phyloP scores from a whole-genome alignment of 2,113 vertebrate genomes.

The Tupaia tana region DNA sequence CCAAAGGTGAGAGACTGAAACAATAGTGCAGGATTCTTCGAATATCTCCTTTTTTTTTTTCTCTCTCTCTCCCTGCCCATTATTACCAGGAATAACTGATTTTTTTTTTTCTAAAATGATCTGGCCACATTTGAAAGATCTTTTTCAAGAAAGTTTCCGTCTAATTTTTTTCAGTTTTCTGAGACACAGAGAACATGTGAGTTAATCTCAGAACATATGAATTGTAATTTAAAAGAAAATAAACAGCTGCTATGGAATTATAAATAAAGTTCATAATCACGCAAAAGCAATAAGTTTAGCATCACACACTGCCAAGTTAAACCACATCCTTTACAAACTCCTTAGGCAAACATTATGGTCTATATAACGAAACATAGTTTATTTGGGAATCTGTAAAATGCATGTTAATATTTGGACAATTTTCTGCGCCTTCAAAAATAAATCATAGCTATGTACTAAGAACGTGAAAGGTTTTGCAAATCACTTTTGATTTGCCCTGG shows the following conservation, averaged over 20 bases:
- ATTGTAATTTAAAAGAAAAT: conserved; percentile 64
- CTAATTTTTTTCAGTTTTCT: conserved; percentile 33
- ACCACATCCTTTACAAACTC: conserved; percentile 62
- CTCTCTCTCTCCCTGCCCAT: neutral
- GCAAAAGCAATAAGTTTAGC: conserved; percentile 51
- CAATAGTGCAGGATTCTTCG: neutral
- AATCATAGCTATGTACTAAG: conserved; percentile 37
- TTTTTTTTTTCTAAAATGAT: conserved; percentile 55
- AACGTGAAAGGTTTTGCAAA: conserved; percentile 48
- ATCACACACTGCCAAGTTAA: conserved; percentile 56
- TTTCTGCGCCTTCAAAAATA: conserved; percentile 61
- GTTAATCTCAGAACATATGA: conserved; percentile 55
- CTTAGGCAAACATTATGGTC: neutral
- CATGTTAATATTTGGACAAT: conserved; percentile 50
- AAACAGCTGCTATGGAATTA: conserved; percentile 74
- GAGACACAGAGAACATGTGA: conserved; percentile 48
- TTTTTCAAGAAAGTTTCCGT: conserved; percentile 48
- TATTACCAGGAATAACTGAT: conserved; percentile 45
- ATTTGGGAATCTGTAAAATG: conserved; percentile 34
- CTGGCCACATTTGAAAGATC: conserved; percentile 40
- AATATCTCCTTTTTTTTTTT: conserved; percentile 49
- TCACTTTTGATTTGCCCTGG: conserved; percentile 45
- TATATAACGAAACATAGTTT: conserved; percentile 2
- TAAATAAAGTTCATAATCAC: conserved; percentile 65
- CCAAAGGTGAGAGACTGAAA: neutral